These are phyloP conservation scores for Neodiprion virginianus DNA, from an alignment of 1,140 invertebrate species.

Conservation along the genomic window DNA sequence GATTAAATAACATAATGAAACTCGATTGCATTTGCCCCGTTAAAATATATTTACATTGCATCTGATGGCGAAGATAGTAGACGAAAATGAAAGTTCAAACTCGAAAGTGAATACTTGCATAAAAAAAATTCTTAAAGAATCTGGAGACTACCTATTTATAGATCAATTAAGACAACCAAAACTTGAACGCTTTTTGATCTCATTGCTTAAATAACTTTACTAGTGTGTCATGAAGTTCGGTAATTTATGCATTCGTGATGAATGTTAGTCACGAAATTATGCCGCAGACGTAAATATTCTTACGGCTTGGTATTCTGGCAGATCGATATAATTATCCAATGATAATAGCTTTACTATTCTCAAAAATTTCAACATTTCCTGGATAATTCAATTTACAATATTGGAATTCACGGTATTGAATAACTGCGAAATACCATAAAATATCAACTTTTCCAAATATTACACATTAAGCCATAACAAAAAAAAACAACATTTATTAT, in stretches of 20 bases:
- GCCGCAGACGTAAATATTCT: too few species aligned
- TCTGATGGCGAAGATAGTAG: not conserved
- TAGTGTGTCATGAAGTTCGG: not conserved
- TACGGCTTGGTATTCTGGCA: not conserved
- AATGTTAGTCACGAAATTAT: too few species aligned
- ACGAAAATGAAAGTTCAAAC: not conserved
- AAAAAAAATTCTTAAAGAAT: not conserved
- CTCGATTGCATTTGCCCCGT: not conserved
- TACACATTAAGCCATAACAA: not conserved
- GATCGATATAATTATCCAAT: not conserved
- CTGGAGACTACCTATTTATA: not conserved
- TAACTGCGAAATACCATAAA: too few species aligned
- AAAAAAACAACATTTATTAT: not conserved
- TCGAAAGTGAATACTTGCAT: not conserved
- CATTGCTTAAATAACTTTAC: not conserved
- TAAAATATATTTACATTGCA: too few species aligned
- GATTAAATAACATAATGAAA: not conserved
- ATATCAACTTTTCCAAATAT: not conserved
- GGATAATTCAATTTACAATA: too few species aligned
- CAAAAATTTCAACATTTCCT: not conserved
- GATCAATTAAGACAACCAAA: not conserved
- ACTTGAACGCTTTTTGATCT: constrained; percentile 5
- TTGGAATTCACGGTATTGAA: too few species aligned
- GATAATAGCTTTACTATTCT: not conserved
- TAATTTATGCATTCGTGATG: not conserved